phyloP scores from a whole-genome alignment of 1,140 invertebrate genomes.

The Hycleus cichorii region DNA sequence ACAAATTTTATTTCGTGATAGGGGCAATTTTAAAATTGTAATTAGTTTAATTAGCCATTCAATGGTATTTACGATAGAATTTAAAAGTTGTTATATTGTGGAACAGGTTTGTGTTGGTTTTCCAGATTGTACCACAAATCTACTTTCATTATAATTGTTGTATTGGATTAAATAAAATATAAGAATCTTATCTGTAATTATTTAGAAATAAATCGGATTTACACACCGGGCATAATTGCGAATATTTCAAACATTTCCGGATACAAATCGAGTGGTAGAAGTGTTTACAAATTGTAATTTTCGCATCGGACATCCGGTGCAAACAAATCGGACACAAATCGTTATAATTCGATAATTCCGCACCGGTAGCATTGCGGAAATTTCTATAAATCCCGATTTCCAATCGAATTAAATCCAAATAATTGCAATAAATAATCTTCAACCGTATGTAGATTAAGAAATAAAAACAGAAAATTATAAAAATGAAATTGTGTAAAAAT shows the following conservation, averaged over 20 bases:
- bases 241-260: slow-evolving; percentile 57
- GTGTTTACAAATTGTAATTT: slow-evolving; percentile 67
- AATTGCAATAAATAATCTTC: slow-evolving; percentile 52
- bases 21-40: background rate
- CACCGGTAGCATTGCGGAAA: slow-evolving; percentile 55
- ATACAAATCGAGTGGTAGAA: slow-evolving; percentile 69
- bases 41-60: background rate
- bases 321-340: slow-evolving; percentile 71
- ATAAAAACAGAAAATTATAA: slow-evolving; percentile 48
- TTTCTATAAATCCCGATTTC: slow-evolving; percentile 52
- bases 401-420: slow-evolving; percentile 46
- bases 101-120: too few species aligned
- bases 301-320: slow-evolving; percentile 55
- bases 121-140: too few species aligned
- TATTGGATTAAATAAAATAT: too few species aligned
- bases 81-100: too few species aligned
- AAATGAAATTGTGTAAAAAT: slow-evolving; percentile 18
- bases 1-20: too few species aligned
- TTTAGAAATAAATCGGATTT: slow-evolving; percentile 41
- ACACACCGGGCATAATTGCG: slow-evolving; percentile 63
- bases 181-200: too few species aligned
- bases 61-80: too few species aligned
- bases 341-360: slow-evolving; percentile 57
- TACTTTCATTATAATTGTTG: too few species aligned
- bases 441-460: slow-evolving; percentile 58